Evolutionary conservation across 2,888 invertebrate genomes (phyloP).

Genomic region (Hydrotaea cyrtoneurina): DNA sequence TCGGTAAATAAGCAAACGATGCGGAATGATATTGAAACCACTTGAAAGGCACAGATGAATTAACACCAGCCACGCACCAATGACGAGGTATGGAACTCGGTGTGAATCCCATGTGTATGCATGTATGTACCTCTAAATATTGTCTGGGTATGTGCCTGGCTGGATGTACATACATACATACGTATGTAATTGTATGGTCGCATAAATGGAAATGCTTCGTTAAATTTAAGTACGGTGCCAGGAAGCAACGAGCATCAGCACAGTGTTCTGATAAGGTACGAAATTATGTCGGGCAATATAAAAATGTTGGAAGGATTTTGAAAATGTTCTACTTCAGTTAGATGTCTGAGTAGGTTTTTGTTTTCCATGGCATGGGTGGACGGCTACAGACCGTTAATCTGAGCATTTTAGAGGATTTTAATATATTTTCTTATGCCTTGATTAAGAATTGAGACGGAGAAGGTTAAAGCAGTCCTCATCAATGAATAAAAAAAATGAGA

Average conservation of each 20-base stretch:
- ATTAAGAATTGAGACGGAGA: too few relatives aligned
- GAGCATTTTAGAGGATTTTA: too few relatives aligned
- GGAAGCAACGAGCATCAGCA: background rate
- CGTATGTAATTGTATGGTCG: background rate
- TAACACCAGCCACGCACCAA: conserved; percentile 59
- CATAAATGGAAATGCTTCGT: conserved; percentile 45
- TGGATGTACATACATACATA: background rate
- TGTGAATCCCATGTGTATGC: conserved; percentile 2
- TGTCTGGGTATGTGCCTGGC: background rate
- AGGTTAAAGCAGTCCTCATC: too few relatives aligned
- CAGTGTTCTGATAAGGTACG: background rate
- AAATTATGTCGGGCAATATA: too few relatives aligned
- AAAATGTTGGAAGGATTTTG: too few relatives aligned
- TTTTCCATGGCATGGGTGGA: too few relatives aligned
- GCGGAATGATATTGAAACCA: conserved; percentile 67
- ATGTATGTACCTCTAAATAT: too few relatives aligned
- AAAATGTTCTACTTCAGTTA: too few relatives aligned
- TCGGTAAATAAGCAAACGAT: conserved; percentile 54
- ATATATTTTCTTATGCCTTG: too few relatives aligned
- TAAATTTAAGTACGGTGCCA: conserved; percentile 47
- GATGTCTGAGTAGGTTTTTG: too few relatives aligned
- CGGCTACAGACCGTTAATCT: too few relatives aligned
- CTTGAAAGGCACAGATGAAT: conserved; percentile 52
- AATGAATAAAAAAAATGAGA: too few relatives aligned
- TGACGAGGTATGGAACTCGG: conserved; percentile 51